A percentile compares a stretch with the other conserved stretches of the same genome.
Conservation (phyloP, 2,888 invertebrate species). For the Tachina fera region DNA sequence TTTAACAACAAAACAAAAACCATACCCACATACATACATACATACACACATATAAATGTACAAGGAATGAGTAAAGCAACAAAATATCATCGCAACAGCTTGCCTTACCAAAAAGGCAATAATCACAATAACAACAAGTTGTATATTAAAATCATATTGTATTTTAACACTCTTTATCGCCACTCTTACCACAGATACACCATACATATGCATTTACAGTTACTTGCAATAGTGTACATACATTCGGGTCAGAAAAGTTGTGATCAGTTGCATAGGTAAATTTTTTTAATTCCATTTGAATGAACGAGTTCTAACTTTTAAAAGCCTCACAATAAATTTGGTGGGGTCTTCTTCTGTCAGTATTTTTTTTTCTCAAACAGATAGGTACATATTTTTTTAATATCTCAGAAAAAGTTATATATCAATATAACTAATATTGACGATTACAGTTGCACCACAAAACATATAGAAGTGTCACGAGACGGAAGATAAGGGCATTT, state of each 20-base stretch:
- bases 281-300: not conserved
- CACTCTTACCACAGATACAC: conserved; percentile 12
- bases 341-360: too few species aligned
- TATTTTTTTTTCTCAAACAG: too few species aligned
- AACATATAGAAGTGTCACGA: too few species aligned
- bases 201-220: not conserved
- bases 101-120: conserved; percentile 47
- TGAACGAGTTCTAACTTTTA: too few species aligned
- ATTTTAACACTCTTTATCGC: conserved; percentile 28
- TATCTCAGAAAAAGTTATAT: too few species aligned
- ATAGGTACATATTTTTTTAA: too few species aligned
- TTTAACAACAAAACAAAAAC: conserved; percentile 30
- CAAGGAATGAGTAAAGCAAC: conserved; percentile 5
- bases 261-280: not conserved
- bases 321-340: too few species aligned
- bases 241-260: too few species aligned
- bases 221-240: too few species aligned
- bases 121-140: conserved; percentile 32
- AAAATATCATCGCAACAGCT: conserved; percentile 43
- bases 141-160: conserved; percentile 55
- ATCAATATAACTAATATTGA: too few species aligned
- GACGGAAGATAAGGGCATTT: too few species aligned
- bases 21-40: not conserved
- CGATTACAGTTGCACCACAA: too few species aligned
- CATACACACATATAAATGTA: not conserved